Evolutionary conservation across 1,140 invertebrate genomes (phyloP).

Genomic region (Akabosia matsudoensis): DNA sequence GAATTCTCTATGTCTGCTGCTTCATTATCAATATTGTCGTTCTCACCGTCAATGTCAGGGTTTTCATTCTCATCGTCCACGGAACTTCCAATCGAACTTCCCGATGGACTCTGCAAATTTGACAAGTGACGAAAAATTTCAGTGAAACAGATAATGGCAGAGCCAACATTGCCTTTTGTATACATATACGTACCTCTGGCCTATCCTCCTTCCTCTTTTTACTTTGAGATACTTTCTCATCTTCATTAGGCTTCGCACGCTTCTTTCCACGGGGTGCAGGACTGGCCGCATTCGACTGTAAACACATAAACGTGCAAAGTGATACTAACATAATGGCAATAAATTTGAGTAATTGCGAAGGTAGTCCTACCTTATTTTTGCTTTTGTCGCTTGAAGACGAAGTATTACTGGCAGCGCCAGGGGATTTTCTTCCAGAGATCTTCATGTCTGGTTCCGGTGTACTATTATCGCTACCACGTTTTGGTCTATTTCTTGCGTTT

Average conservation of each 20-base stretch:
- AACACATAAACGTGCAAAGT: not conserved
- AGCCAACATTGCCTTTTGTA: not conserved
- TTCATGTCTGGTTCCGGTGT: conserved; percentile 67
- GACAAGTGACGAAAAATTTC: not conserved
- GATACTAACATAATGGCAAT: not conserved
- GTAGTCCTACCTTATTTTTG: conserved; percentile 58
- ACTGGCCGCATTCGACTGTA: conserved; percentile 58
- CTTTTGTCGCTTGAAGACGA: conserved; percentile 58
- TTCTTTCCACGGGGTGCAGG: conserved; percentile 61
- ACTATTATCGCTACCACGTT: conserved; percentile 68
- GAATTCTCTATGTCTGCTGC: conserved; percentile 30
- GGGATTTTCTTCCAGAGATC: conserved; percentile 53
- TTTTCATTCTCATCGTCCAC: conserved; percentile 52
- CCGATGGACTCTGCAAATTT: conserved; percentile 64
- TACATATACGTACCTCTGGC: conserved; percentile 51
- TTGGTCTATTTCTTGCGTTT: conserved; percentile 53
- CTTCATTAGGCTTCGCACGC: conserved; percentile 62
- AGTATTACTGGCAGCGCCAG: conserved; percentile 54
- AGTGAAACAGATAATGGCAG: not conserved
- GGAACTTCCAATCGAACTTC: conserved; percentile 62
- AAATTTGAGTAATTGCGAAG: not conserved
- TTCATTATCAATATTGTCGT: conserved; percentile 44
- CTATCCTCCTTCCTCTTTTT: conserved; percentile 68
- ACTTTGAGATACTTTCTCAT: conserved; percentile 54
- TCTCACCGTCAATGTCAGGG: conserved; percentile 57